Conservation (phyloP, 2,113 vertebrate species). For the Callipepla californica region DNA sequence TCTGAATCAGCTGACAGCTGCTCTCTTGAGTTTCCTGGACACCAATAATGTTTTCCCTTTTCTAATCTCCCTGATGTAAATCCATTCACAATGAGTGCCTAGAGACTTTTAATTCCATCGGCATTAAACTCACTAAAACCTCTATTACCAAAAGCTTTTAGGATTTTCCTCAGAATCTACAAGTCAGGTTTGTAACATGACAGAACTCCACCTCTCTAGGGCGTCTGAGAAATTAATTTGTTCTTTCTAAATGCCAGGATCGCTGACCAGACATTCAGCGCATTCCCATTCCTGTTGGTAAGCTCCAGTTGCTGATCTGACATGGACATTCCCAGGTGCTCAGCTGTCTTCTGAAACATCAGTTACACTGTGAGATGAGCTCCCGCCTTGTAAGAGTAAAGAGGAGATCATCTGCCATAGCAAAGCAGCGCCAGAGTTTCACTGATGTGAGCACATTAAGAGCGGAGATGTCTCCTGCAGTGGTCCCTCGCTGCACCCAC, state of each 20-base stretch:
- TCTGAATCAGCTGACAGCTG: conserved; percentile 64
- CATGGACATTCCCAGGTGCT: background rate
- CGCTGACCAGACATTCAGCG: background rate
- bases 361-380: background rate
- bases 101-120: conserved; percentile 75
- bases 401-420: background rate
- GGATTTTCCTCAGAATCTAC: conserved; percentile 73
- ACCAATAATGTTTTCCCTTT: conserved; percentile 67
- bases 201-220: conserved; percentile 66
- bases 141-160: conserved; percentile 79
- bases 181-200: conserved; percentile 63
- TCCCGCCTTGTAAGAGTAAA: background rate
- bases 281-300: background rate
- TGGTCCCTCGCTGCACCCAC: background rate
- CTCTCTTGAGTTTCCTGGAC: conserved; percentile 65
- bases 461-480: background rate
- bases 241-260: conserved; percentile 56
- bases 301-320: background rate
- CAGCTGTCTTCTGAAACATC: background rate
- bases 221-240: conserved; percentile 69
- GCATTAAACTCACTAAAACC: conserved; percentile 77
- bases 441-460: background rate
- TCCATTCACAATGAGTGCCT: conserved; percentile 69
- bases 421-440: background rate
- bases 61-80: conserved; percentile 77